These are phyloP conservation scores for Athrips mouffetella DNA, from an alignment of 2,888 invertebrate genomes.

Conservation along the genomic window DNA sequence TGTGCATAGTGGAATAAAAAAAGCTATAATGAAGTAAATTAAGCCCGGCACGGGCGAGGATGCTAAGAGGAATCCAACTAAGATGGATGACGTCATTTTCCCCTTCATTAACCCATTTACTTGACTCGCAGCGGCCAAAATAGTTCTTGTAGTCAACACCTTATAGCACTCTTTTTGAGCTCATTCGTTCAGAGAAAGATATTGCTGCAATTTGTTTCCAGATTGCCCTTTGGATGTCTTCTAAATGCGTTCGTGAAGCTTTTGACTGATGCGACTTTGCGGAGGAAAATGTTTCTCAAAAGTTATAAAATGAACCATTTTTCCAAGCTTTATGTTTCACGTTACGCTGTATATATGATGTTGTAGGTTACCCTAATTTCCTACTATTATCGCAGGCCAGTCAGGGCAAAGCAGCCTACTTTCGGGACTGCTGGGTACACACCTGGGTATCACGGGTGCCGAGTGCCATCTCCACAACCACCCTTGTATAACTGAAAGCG, in stretches of 20 bases:
- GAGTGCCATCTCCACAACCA: too few relatives aligned
- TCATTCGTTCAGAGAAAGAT: conserved; percentile 11
- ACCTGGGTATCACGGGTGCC: too few relatives aligned
- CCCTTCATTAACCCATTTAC: conserved; percentile 72
- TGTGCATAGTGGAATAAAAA: conserved; percentile 42
- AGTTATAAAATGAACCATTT: too few relatives aligned
- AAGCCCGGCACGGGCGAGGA: conserved; percentile 48
- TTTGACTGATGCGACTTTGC: background rate
- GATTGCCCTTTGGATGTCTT: background rate
- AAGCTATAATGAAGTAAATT: conserved; percentile 66
- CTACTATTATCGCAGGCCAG: too few relatives aligned
- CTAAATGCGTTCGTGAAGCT: background rate
- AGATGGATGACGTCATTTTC: conserved; percentile 71
- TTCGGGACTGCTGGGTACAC: too few relatives aligned
- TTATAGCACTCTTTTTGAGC: conserved; percentile 21
- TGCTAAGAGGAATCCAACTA: conserved; percentile 65
- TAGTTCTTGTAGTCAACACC: conserved; percentile 48
- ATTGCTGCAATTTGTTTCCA: conserved; percentile 8
- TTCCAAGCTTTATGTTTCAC: too few relatives aligned
- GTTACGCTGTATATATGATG: too few relatives aligned
- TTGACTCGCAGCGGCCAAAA: conserved; percentile 52
- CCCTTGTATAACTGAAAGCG: too few relatives aligned
- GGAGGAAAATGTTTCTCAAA: too few relatives aligned
- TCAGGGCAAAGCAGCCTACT: too few relatives aligned
- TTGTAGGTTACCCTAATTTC: too few relatives aligned